Conservation (phyloP, 1,140 invertebrate species). For the Battus philenor region DNA sequence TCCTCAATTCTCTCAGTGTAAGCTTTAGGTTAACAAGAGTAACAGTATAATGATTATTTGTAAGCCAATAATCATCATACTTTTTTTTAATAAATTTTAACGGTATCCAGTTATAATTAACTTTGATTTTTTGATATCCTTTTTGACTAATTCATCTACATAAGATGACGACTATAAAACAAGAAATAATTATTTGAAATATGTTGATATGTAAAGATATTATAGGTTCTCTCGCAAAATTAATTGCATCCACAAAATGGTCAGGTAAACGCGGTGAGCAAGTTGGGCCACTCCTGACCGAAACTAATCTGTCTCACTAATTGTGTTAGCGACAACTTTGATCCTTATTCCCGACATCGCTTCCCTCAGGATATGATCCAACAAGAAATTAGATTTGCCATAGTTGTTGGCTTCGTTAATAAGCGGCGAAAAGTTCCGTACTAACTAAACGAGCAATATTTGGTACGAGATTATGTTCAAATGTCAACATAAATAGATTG, state of each 20-base stretch:
- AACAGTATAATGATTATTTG: too few relatives aligned
- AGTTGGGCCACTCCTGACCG: conserved; percentile 47
- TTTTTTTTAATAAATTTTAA: too few relatives aligned
- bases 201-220: conserved; percentile 13
- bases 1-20: too few relatives aligned
- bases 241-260: conserved; percentile 46
- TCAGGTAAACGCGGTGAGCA: conserved; percentile 40
- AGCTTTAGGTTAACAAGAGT: too few relatives aligned
- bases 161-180: too few relatives aligned
- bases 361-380: conserved; percentile 67
- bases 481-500: too few relatives aligned
- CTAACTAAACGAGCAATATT: conserved; percentile 4
- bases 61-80: too few relatives aligned
- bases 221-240: conserved; percentile 26
- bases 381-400: conserved; percentile 70
- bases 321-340: conserved; percentile 72
- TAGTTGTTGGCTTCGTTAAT: conserved; percentile 72
- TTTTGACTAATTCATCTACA: neutral
- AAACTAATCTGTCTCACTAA: conserved; percentile 70
- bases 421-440: conserved; percentile 54
- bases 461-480: too few relatives aligned
- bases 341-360: conserved; percentile 44
- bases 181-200: too few relatives aligned
- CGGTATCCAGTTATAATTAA: neutral
- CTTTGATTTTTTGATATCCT: neutral